Evolutionary conservation across 2,888 invertebrate species (phyloP).

Genomic region (Thalpophila matura): DNA sequence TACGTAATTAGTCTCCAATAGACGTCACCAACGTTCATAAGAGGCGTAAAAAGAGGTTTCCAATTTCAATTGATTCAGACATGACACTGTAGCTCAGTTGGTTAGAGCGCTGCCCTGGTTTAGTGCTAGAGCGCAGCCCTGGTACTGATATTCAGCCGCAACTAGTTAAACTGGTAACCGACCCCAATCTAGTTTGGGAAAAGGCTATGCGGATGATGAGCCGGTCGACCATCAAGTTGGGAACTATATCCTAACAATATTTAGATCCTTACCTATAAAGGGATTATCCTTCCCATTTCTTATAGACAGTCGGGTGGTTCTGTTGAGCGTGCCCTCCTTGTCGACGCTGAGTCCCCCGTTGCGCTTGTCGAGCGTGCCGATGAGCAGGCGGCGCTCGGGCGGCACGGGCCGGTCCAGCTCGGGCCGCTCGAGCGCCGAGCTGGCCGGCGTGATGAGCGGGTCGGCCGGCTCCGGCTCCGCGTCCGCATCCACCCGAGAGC

Average conservation of each 20-base stretch:
- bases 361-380: conserved; percentile 84
- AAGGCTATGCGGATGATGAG: too few species aligned
- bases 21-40: too few species aligned
- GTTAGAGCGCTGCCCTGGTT: too few species aligned
- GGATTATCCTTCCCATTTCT: conserved; percentile 89
- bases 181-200: too few species aligned
- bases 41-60: too few species aligned
- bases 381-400: conserved; percentile 84
- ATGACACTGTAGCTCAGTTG: too few species aligned
- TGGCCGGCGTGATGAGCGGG: conserved; percentile 90
- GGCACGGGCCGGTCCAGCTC: conserved; percentile 83
- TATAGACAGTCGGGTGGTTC: conserved; percentile 81
- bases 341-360: conserved; percentile 86
- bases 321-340: conserved; percentile 85
- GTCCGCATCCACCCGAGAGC: conserved; percentile 91
- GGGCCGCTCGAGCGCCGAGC: conserved; percentile 81
- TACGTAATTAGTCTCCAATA: too few species aligned
- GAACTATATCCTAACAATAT: background rate
- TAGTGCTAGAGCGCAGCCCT: too few species aligned
- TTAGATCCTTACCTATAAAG: conserved; percentile 79
- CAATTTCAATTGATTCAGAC: too few species aligned
- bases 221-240: too few species aligned
- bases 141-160: too few species aligned
- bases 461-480: conserved; percentile 87
- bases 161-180: too few species aligned